phyloP scores from a whole-genome alignment of 1,140 invertebrate genomes.

The Pomacea maculata region DNA sequence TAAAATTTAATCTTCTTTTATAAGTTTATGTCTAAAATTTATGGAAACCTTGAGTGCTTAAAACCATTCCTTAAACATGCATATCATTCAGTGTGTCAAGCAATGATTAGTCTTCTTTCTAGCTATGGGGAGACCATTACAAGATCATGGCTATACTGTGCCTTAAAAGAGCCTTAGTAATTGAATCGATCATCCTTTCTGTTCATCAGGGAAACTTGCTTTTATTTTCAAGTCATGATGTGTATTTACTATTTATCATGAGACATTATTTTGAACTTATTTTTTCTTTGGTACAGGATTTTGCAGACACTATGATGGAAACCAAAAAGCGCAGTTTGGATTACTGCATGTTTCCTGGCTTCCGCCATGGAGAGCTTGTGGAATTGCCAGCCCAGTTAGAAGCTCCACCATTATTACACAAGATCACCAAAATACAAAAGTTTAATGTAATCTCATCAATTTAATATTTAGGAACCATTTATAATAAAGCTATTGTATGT shows the following conservation, averaged over 20 bases:
- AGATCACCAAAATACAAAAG: conserved; percentile 59
- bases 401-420: conserved; percentile 57
- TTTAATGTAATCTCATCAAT: conserved; percentile 56
- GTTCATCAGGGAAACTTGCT: background rate
- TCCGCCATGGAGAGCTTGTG: conserved; percentile 54
- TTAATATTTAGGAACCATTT: background rate
- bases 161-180: too few relatives aligned
- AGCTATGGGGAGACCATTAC: too few relatives aligned
- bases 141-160: too few relatives aligned
- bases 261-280: background rate
- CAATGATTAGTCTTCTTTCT: too few relatives aligned
- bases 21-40: too few relatives aligned
- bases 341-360: conserved; percentile 60
- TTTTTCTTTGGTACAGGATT: conserved; percentile 40
- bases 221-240: conserved; percentile 1
- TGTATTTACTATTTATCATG: background rate
- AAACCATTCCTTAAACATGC: too few relatives aligned
- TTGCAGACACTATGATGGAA: conserved; percentile 53
- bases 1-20: too few relatives aligned
- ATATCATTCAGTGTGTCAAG: too few relatives aligned
- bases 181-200: background rate
- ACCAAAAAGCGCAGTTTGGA: conserved; percentile 56
- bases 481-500: too few relatives aligned
- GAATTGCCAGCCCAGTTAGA: conserved; percentile 61
- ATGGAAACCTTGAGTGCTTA: too few relatives aligned